These are phyloP conservation scores for Neogale vison DNA, from an alignment of 2,113 vertebrate species.

Conservation along the genomic window DNA sequence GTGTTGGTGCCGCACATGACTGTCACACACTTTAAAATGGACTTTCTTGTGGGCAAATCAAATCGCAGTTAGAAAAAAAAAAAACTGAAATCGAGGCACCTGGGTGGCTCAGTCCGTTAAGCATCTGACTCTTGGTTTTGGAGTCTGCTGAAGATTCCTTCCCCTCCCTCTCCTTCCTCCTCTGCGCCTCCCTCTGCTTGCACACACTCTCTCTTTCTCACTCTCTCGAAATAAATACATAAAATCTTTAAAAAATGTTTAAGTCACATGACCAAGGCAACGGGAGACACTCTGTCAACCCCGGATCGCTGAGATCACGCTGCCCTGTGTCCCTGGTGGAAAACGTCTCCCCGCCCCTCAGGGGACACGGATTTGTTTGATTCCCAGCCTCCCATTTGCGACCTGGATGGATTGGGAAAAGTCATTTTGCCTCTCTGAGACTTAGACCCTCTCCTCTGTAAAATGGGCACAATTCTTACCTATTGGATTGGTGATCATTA, in stretches of 20 bases:
- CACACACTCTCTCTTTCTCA: background rate
- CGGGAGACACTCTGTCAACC: background rate
- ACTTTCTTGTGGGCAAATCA: background rate
- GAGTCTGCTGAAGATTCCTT: background rate
- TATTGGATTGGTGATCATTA: background rate
- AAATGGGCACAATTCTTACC: background rate
- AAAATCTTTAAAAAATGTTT: background rate
- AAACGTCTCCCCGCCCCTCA: background rate
- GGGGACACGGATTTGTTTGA: background rate
- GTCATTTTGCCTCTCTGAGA: background rate
- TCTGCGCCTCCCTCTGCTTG: background rate
- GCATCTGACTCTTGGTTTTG: background rate
- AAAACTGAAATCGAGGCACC: background rate
- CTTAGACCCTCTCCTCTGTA: background rate
- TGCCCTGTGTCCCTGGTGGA: background rate
- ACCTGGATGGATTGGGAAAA: background rate
- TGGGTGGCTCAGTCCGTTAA: background rate
- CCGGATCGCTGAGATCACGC: background rate
- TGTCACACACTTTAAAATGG: background rate
- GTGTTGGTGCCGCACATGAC: background rate
- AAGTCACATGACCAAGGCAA: background rate
- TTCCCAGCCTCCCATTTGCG: background rate
- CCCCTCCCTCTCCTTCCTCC: background rate
- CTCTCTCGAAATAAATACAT: background rate
- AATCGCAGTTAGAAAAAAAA: background rate